Base-by-base conservation (phyloP, 2,113 vertebrate genomes). In the Zosterops borbonicus region DNA sequence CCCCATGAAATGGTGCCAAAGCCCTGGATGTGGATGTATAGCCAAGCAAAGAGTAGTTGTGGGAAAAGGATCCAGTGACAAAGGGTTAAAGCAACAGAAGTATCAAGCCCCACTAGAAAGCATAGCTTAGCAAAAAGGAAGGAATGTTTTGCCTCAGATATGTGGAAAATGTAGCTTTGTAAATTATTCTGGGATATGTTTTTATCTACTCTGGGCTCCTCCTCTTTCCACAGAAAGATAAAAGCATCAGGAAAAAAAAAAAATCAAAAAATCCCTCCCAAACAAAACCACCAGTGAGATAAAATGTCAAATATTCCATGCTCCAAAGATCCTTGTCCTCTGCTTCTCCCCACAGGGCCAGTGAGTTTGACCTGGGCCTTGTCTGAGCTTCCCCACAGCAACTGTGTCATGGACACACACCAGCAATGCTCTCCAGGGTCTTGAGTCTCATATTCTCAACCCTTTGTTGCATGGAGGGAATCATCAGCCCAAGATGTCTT, bases 191-290 rank as follows among this genome's bases (percentile, higher is more conserved):
- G 79, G 79, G 79, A 52, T 83, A 42, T 74, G 39, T 65, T 90
- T 88, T 81, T 59, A 31, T 86, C 59, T 2, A 1, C n/a, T 93
- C 35, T 49, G 37, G 71, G 44, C 58, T 90, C 77, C 69, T 93
- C 56, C 68, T 95, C 42, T 92, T 96, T 95, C 94, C 88, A 81
- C n/a, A 92, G 90, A 55, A 78, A 81, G 56, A 94, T 74, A 63
- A 94, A 92, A 68, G 22, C 33, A 83, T 70, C 5, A 6, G 20
- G 20, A 24, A 24, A 4, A n/a, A 29, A 50, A 8, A 7, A 24
- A 23, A 7, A 39, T 39, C 39, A 39, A 39, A 39, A 39, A 39
- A 39, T 4, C 39, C 39, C 39, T 39, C 5, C 44, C 44, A 46
- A 46, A 46, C 18, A n/a, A 31, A 62, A 47, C 62, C 37, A 10